These are phyloP conservation scores for Microchirus variegatus DNA, from an alignment of 2,797 vertebrate genomes.

Conservation along the genomic window DNA sequence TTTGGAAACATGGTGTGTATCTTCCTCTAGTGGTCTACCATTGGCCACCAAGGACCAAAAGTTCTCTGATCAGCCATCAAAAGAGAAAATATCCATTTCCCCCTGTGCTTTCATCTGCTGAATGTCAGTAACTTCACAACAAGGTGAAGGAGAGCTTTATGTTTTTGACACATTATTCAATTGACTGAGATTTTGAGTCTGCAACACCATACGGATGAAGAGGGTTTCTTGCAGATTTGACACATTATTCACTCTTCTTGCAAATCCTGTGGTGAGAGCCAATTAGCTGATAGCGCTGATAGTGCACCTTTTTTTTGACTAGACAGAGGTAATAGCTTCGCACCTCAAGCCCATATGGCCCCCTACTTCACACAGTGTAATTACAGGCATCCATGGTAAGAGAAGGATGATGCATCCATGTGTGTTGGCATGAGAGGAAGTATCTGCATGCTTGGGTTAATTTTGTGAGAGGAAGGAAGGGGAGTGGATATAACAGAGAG, in stretches of 20 bases:
- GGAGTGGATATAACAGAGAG: constrained; percentile 39
- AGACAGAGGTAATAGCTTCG: constrained; percentile 72
- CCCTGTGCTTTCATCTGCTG: constrained; percentile 43
- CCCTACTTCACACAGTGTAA: constrained; percentile 76
- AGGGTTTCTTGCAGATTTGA: constrained; percentile 60
- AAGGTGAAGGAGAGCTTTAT: constrained; percentile 39
- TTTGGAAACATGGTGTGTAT: too few species aligned
- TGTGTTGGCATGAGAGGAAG: constrained; percentile 34
- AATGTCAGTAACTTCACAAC: constrained; percentile 58
- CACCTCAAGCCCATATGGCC: constrained; percentile 66
- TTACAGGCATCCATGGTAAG: constrained; percentile 68
- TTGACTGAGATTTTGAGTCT: constrained; percentile 68
- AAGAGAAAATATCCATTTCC: constrained; percentile 57
- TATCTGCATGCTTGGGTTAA: constrained; percentile 45
- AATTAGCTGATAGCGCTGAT: constrained; percentile 80
- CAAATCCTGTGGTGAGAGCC: constrained; percentile 72
- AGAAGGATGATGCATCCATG: constrained; percentile 50
- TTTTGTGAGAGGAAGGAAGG: constrained; percentile 48
- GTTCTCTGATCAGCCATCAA: constrained; percentile 68
- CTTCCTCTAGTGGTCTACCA: constrained; percentile 29
- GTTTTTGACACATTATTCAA: constrained; percentile 68
- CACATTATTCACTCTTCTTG: constrained; percentile 76
- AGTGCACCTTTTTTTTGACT: constrained; percentile 67
- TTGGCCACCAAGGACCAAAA: constrained; percentile 55
- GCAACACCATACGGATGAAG: constrained; percentile 55